These are phyloP conservation scores for Stegodyphus mimosarum DNA, from an alignment of 1,140 invertebrate genomes.

Conservation along the genomic window DNA sequence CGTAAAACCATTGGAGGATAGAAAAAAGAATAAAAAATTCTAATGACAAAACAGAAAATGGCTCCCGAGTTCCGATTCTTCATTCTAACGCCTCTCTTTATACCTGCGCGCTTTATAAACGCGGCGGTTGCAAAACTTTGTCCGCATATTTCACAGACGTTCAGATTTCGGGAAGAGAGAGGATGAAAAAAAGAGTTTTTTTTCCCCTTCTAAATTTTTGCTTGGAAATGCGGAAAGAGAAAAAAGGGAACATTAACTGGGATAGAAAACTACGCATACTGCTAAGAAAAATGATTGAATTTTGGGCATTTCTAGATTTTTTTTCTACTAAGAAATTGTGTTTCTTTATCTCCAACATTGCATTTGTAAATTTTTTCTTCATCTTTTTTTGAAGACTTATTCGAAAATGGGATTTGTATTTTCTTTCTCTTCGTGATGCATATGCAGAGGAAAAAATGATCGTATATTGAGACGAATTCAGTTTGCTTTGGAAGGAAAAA, in stretches of 20 bases:
- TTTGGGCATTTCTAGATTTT: too few relatives aligned
- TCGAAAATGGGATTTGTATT: too few relatives aligned
- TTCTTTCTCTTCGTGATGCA: too few relatives aligned
- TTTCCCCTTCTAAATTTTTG: neutral
- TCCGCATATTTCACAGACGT: conserved; percentile 27
- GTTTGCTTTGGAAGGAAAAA: too few relatives aligned
- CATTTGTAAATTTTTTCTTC: too few relatives aligned
- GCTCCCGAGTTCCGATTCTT: conserved; percentile 20
- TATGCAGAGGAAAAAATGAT: too few relatives aligned
- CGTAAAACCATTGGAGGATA: neutral
- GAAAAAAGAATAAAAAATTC: neutral
- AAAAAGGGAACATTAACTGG: neutral
- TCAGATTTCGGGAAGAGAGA: conserved; percentile 3
- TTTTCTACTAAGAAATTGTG: too few relatives aligned
- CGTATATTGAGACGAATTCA: too few relatives aligned
- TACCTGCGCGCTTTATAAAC: neutral
- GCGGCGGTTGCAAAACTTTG: conserved; percentile 5
- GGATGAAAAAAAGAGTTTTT: conserved; percentile 22
- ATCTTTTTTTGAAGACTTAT: too few relatives aligned
- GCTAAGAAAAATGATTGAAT: too few relatives aligned
- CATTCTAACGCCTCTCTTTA: conserved; percentile 11
- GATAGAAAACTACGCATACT: conserved; percentile 12
- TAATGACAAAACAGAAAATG: neutral
- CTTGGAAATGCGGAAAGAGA: neutral
- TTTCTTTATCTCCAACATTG: too few relatives aligned